Percentiles rank a stretch among this genome's conserved stretches.
Conservation (phyloP, 2,888 invertebrate genomes). For the Hirtodrosophila trivittata region DNA sequence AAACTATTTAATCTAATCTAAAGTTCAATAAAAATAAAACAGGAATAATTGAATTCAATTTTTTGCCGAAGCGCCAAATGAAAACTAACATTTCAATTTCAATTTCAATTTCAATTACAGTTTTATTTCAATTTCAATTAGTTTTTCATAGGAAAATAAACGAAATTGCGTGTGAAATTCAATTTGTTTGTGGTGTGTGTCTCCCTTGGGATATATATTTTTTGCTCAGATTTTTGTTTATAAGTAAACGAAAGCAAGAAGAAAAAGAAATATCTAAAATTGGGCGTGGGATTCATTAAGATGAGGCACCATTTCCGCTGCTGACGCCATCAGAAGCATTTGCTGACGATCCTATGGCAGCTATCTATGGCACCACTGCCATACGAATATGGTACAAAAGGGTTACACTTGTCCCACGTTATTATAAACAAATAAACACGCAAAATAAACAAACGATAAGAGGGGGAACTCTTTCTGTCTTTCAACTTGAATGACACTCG, state of each 20-base stretch:
- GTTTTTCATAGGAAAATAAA: slow-evolving; percentile 53
- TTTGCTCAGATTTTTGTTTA: slow-evolving; percentile 56
- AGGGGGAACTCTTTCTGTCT: slow-evolving; percentile 6
- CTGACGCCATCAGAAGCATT: slow-evolving; percentile 58
- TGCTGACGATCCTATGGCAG: slow-evolving; percentile 31
- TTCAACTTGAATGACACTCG: slow-evolving; percentile 37
- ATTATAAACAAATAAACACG: slow-evolving; percentile 53
- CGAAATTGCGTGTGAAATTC: slow-evolving; percentile 68
- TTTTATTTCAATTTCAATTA: slow-evolving; percentile 11
- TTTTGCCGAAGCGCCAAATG: slow-evolving; percentile 6
- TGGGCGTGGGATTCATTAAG: slow-evolving; percentile 55
- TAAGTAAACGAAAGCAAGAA: slow-evolving; percentile 17
- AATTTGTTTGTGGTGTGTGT: slow-evolving; percentile 36
- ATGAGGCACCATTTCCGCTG: slow-evolving; percentile 69
- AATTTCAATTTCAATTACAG: slow-evolving; percentile 18
- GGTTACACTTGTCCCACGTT: slow-evolving; percentile 40
- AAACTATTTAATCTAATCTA: slow-evolving; percentile 56
- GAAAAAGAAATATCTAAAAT: slow-evolving; percentile 47
- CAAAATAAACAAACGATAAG: slow-evolving; percentile 38
- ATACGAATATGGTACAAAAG: slow-evolving; percentile 25
- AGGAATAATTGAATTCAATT: neutral
- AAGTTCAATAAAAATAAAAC: slow-evolving; percentile 10
- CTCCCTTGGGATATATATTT: slow-evolving; percentile 18
- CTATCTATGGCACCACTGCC: neutral
- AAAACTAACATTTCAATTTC: slow-evolving; percentile 34